Evolutionary conservation across 2,888 invertebrate species (phyloP).

Genomic region (Megastigmus dorsalis): DNA sequence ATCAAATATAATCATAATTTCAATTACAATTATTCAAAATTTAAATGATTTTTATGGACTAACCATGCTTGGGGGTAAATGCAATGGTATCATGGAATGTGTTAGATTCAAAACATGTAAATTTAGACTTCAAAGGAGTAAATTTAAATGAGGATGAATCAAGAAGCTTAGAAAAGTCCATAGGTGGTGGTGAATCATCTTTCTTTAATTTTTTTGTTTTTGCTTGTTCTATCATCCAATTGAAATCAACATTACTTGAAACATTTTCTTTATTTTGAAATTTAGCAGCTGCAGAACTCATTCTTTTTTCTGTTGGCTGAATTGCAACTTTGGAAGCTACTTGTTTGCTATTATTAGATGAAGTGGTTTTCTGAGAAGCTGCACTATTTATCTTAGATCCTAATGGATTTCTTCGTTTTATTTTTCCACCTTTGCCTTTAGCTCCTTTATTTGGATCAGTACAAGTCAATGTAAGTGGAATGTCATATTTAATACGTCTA

Average conservation of each 20-base stretch:
- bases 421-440: conserved; percentile 34
- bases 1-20: not conserved
- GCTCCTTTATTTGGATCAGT: conserved; percentile 38
- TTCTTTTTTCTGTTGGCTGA: conserved; percentile 49
- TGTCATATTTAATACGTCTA: conserved; percentile 80
- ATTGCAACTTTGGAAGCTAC: not conserved
- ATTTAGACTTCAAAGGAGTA: conserved; percentile 55
- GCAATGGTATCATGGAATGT: not conserved
- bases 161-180: conserved; percentile 58
- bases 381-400: not conserved
- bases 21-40: not conserved
- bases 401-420: conserved; percentile 14
- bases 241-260: conserved; percentile 39
- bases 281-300: conserved; percentile 23
- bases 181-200: conserved; percentile 33
- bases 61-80: conserved; percentile 26
- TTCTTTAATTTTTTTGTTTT: conserved; percentile 52
- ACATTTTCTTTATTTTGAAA: conserved; percentile 57
- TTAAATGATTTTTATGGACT: conserved; percentile 11
- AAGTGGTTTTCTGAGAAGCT: not conserved
- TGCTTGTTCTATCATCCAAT: conserved; percentile 49
- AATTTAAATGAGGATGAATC: conserved; percentile 58
- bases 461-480: conserved; percentile 71
- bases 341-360: conserved; percentile 10
- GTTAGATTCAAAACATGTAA: conserved; percentile 27